Evolutionary conservation across 2,888 invertebrate genomes (phyloP), one percentile per base, ranked within the genome.

Genomic region (Drosophila dives): DNA sequence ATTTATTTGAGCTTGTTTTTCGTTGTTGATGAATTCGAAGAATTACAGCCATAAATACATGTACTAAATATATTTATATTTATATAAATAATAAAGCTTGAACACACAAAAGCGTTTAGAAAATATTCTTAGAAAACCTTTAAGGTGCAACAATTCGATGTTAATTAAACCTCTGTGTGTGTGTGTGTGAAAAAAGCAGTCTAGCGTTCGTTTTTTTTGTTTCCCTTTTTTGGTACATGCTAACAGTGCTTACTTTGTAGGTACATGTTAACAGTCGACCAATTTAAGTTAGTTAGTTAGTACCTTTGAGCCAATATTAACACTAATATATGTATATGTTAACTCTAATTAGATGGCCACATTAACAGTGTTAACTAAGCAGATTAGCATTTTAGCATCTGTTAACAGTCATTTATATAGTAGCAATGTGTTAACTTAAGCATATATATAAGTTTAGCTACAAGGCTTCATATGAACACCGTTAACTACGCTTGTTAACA

Each of bases 111-210:
- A 74, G 72, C 83, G 55, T 63, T 40, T 56, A 29, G 10, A 58
- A 72, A 72, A 68, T 29, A 45, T 58, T 48, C 69, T 77, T 73
- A 64, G 75, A 74, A 75, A 81, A 81, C 81, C 86, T 88, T 85
- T 73, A 69, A 86, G 81, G 86, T 72, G 82, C 77, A 63, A 80
- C 71, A 82, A 65, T 77, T 87, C 77, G 72, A 77, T 83, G 79
- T 78, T 55, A 51, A 62, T 53, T 61, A 32, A 40, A 32, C 40
- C 42, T 67, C 51, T 64, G 60, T 72, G 40, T 66, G 42, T 56
- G 34, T 51, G 23, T 64, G 49, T 64, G 61, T 65, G 54, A 54
- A 61, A 59, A 56, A 80, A 79, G 81, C 81, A 88, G 86, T 81
- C 81, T 79, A 75, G 74, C 69, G 56, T 60, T 55, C 34, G 34